A percentile compares a stretch with the other conserved stretches of the same genome.
phyloP scores from a whole-genome alignment of 1,140 invertebrate genomes.

The Ylistrum balloti region DNA sequence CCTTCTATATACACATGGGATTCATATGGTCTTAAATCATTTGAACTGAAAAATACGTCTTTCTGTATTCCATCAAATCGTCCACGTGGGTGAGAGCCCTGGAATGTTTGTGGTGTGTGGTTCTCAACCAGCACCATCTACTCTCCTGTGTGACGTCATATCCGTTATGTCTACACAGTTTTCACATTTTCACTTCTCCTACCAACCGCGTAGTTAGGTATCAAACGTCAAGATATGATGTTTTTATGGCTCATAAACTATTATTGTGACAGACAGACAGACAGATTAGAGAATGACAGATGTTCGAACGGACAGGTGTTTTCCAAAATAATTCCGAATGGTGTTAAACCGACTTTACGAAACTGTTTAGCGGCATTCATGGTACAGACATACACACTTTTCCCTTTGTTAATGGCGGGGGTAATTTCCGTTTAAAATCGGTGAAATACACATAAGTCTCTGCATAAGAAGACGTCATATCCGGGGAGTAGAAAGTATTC shows the following conservation, averaged over 20 bases:
- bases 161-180: conserved; percentile 4
- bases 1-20: conserved; percentile 31
- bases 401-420: background rate
- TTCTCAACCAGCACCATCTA: background rate
- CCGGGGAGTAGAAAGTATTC: no score
- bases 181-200: background rate
- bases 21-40: conserved; percentile 40
- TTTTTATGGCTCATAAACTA: conserved; percentile 11
- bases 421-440: background rate
- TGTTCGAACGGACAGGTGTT: background rate
- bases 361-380: background rate
- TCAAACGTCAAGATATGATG: conserved; percentile 26
- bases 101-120: conserved; percentile 22
- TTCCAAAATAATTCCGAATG: background rate
- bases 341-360: background rate
- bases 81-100: conserved; percentile 12
- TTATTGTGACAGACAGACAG: conserved; percentile 21
- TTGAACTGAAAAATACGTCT: conserved; percentile 39
- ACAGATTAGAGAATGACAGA: background rate
- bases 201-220: background rate
- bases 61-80: conserved; percentile 19
- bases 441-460: background rate
- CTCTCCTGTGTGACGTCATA: background rate
- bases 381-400: background rate
- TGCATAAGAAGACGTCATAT: background rate